Evolutionary conservation across 2,797 vertebrate genomes (phyloP).

Genomic region (Sebastes diploproa): DNA sequence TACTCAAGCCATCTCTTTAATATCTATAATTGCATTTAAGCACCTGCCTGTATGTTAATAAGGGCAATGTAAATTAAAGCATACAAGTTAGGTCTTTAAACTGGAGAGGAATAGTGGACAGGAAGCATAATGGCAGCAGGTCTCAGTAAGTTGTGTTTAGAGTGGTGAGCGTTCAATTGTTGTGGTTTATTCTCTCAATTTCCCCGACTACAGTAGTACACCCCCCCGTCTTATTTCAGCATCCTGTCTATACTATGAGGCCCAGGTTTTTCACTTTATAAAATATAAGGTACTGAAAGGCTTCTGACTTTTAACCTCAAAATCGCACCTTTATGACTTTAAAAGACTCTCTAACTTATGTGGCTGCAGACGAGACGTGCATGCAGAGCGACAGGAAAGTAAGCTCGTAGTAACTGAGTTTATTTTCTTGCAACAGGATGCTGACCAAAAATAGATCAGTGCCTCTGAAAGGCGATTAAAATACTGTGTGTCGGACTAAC

Average conservation of each 20-base stretch:
- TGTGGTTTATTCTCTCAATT: constrained; percentile 67
- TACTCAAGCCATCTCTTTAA: not conserved
- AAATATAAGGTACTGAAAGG: constrained; percentile 9
- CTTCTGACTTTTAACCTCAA: constrained; percentile 48
- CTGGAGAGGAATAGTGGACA: constrained; percentile 43
- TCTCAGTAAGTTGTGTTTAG: constrained; percentile 31
- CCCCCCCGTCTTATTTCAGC: constrained; percentile 45
- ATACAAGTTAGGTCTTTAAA: not conserved
- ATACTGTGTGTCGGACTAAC: not conserved
- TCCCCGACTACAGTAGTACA: constrained; percentile 45
- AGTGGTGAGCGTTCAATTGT: constrained; percentile 50
- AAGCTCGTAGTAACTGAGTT: not conserved
- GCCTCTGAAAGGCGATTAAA: not conserved
- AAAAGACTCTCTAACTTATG: not conserved
- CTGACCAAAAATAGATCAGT: constrained; percentile 17
- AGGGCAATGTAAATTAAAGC: not conserved
- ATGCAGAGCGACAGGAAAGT: constrained; percentile 45
- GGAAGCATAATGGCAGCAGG: constrained; percentile 47
- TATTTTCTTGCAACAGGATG: constrained; percentile 53
- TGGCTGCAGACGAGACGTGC: not conserved
- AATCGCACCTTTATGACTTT: constrained; percentile 64
- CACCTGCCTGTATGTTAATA: not conserved
- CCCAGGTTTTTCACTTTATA: constrained; percentile 11
- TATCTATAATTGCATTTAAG: not conserved
- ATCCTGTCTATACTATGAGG: constrained; percentile 63